A percentile compares a stretch with the other conserved stretches of the same genome.
phyloP scores from a whole-genome alignment of 2,888 invertebrate species.

The Drosophila kambysellisi region DNA sequence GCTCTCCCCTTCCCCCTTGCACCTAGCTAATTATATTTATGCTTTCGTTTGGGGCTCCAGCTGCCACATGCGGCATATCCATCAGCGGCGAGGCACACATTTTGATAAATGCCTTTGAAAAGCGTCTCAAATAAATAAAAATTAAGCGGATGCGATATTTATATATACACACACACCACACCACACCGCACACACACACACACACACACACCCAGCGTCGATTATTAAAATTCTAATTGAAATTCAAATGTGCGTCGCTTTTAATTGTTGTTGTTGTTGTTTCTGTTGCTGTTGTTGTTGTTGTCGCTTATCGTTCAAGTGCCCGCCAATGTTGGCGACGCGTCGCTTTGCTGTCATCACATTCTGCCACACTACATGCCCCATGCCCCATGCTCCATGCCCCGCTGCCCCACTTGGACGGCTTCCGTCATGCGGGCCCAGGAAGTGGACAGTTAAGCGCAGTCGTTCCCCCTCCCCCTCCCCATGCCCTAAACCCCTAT shows the following conservation, averaged over 20 bases:
- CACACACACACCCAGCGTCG: constrained; percentile 50
- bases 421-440: constrained; percentile 78
- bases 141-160: constrained; percentile 67
- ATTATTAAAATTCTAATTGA: constrained; percentile 81
- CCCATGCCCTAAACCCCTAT: constrained; percentile 10
- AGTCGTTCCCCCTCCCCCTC: background rate
- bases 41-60: constrained; percentile 58
- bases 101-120: constrained; percentile 61
- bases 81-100: constrained; percentile 59
- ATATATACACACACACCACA: constrained; percentile 51
- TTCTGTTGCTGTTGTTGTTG: constrained; percentile 41
- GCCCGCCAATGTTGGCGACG: constrained; percentile 40
- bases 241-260: constrained; percentile 76
- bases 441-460: constrained; percentile 80
- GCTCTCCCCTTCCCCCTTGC: too few relatives aligned
- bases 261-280: constrained; percentile 9
- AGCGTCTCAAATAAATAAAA: constrained; percentile 51
- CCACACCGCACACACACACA: background rate
- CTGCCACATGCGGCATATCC: constrained; percentile 53
- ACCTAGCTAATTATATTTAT: constrained; percentile 68
- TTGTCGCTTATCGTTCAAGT: constrained; percentile 54
- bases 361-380: constrained; percentile 8
- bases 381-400: background rate
- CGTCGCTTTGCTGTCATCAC: constrained; percentile 36
- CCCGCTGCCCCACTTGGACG: constrained; percentile 21